phyloP scores from a whole-genome alignment of 2,113 vertebrate genomes.

The Chionodraco myersi region DNA sequence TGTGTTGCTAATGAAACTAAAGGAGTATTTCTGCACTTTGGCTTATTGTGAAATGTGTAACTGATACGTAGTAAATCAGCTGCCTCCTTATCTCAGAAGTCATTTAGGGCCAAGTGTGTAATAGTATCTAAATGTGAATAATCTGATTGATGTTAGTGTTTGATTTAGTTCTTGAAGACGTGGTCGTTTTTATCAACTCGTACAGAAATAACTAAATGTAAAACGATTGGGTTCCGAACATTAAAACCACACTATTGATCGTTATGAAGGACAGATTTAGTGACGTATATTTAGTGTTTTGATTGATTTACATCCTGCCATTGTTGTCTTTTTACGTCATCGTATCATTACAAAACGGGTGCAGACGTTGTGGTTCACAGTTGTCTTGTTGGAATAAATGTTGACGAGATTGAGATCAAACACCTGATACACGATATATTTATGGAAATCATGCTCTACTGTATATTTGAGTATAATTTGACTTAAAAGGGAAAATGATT shows the following conservation, averaged over 20 bases:
- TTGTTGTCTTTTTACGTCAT: background rate
- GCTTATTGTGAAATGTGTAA: constrained; percentile 27
- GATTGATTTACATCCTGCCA: background rate
- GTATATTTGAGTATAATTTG: background rate
- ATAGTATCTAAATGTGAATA: background rate
- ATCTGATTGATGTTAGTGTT: background rate
- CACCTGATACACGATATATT: too few relatives aligned
- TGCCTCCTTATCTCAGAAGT: background rate
- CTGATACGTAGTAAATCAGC: constrained; percentile 11
- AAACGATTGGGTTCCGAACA: background rate
- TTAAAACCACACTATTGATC: too few relatives aligned
- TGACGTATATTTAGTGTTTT: background rate
- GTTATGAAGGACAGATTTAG: too few relatives aligned
- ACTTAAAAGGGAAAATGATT: background rate
- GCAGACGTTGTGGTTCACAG: too few relatives aligned
- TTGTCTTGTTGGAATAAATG: too few relatives aligned
- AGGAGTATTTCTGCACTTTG: constrained; percentile 30
- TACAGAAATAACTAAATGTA: background rate
- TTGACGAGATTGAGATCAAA: too few relatives aligned
- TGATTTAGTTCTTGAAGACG: background rate
- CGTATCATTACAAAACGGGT: background rate
- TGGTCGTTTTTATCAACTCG: background rate
- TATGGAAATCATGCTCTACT: background rate
- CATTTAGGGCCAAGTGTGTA: background rate
- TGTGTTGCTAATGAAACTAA: background rate